Base-by-base conservation (phyloP, 1,140 invertebrate genomes). In the Harlomillsia oculata region DNA sequence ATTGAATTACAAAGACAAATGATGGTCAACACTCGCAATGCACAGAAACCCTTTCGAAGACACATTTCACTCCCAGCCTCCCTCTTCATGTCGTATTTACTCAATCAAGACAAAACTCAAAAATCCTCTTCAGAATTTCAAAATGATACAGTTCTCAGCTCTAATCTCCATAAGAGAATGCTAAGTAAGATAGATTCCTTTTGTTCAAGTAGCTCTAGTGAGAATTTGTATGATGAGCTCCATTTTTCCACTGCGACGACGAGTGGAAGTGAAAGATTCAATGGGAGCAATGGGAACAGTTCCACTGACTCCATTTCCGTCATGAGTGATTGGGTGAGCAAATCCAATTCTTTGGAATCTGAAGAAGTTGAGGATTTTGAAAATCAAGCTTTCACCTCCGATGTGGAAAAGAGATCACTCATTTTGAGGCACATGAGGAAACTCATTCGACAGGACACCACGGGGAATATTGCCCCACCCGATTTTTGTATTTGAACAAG, bases 381-480 rank as follows among this genome's bases (percentile, higher is more conserved):
- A n/a, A 43, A 50, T 6, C 30, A 55, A 58, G 55, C 57, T 11
- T 59, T 56, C 18, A 54, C 45, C 5, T 45, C 54, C 1, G 58
- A 58, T 14, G 25, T 64, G 11, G 62, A 64, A 44, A 60, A 56
- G 37, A 25, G 45, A n/a, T 55, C 58, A 3, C 34, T 64, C 20
- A 40, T 59, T 11, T 23, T 60, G 5, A 53, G 62, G 29, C 41
- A 60, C 23, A 53, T 60, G 51, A 36, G 62, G 30, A 43, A 34
- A 52, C 50, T 64, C 13, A 46, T 57, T 18, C 28, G 62, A 29
- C 62, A 60, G 21, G 58, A 60, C 30, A 64, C 62, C 1, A 37
- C 30, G 5, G 58, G 54, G n/a, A 64, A 64, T 40, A 53, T 64
- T 57, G 62, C 58, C 8, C 58, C 62, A 13, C 62, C 62, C 21